These are phyloP conservation scores for Heliconius sara DNA, from an alignment of 2,888 invertebrate genomes.

Conservation along the genomic window DNA sequence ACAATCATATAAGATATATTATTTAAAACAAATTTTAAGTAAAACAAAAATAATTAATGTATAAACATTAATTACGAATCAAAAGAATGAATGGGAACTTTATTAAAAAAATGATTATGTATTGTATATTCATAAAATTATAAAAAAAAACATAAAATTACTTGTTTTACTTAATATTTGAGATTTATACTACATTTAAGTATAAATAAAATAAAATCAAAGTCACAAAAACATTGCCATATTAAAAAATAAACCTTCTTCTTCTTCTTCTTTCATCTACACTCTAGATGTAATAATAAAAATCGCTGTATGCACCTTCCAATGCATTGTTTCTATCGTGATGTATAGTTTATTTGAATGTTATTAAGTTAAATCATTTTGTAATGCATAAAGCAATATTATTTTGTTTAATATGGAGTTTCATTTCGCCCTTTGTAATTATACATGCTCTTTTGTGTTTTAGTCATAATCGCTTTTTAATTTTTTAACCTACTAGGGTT, in stretches of 20 bases:
- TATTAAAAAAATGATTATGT: background rate
- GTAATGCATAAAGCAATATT: conserved; percentile 75
- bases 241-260: conserved; percentile 12
- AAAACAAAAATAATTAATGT: background rate
- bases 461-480: too few relatives aligned
- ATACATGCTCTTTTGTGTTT: too few relatives aligned
- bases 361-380: conserved; percentile 64
- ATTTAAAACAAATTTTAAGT: too few relatives aligned
- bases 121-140: background rate
- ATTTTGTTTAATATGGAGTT: conserved; percentile 67
- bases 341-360: conserved; percentile 54
- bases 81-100: background rate
- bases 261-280: background rate
- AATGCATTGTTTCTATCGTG: conserved; percentile 51
- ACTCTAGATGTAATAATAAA: conserved; percentile 6
- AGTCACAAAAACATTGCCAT: background rate
- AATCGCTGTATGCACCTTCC: conserved; percentile 36
- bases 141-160: background rate
- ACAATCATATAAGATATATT: conserved; percentile 12
- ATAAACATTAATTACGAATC: background rate
- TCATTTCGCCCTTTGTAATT: conserved; percentile 52
- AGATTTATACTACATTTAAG: background rate
- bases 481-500: too few relatives aligned
- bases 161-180: background rate
- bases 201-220: background rate